phyloP scores from a whole-genome alignment of 2,888 invertebrate genomes.

The Oasisia sp. region DNA sequence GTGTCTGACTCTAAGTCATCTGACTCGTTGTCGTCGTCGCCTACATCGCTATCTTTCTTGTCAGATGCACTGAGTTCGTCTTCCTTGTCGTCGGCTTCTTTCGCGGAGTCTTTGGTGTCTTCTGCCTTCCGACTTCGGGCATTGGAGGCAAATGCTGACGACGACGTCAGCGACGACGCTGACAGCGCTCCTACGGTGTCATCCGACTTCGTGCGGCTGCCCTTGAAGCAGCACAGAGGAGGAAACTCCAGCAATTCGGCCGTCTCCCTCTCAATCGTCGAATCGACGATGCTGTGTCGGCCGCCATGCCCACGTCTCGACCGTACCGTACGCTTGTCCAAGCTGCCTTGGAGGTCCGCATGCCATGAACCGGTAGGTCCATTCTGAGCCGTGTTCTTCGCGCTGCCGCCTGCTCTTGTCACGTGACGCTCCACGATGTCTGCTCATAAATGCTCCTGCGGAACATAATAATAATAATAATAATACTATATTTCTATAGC shows the following conservation, averaged over 20 bases:
- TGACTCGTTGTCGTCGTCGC: no score
- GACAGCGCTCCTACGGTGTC: no score
- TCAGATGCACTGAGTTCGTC: neutral
- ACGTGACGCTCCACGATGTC: neutral
- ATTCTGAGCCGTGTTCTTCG: no score
- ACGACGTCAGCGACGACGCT: no score
- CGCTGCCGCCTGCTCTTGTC: neutral
- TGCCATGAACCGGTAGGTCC: neutral
- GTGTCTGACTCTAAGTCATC: no score
- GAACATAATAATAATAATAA: no score
- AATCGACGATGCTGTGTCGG: neutral
- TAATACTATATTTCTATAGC: no score
- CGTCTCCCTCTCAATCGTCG: neutral
- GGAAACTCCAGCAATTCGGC: neutral
- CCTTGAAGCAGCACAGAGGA: neutral
- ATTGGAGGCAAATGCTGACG: no score
- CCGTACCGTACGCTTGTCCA: neutral
- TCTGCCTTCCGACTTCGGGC: no score
- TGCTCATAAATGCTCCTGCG: neutral
- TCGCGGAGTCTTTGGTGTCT: neutral
- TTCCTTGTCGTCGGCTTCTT: neutral
- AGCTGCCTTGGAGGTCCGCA: neutral
- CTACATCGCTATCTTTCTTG: no score
- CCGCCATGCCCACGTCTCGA: neutral
- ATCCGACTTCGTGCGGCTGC: neutral